A percentile compares a stretch with the other conserved stretches of the same genome.
Evolutionary conservation across 1,140 invertebrate genomes (phyloP).

Genomic region (Temnothorax longispinosus): DNA sequence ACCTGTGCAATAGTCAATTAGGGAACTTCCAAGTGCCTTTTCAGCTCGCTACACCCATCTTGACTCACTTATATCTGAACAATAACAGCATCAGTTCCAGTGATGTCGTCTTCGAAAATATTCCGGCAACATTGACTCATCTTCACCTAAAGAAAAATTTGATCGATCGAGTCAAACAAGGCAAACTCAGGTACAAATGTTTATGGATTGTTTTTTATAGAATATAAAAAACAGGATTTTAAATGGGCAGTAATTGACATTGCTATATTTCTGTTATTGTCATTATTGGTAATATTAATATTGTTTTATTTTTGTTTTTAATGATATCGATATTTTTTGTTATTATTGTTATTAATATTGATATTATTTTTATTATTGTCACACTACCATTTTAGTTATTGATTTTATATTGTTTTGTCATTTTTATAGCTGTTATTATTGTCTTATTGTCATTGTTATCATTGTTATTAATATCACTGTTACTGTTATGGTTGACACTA

Average conservation of each 20-base stretch:
- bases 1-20: slow-evolving; percentile 74
- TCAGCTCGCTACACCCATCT: slow-evolving; percentile 64
- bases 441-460: background rate
- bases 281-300: background rate
- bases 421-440: background rate
- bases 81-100: slow-evolving; percentile 76
- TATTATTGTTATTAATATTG: background rate
- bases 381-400: background rate
- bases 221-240: background rate
- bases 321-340: background rate
- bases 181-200: slow-evolving; percentile 25
- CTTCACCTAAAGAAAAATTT: slow-evolving; percentile 78
- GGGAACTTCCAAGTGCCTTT: slow-evolving; percentile 13
- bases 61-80: slow-evolving; percentile 77
- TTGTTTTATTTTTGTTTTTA: no score
- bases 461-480: background rate
- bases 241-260: background rate
- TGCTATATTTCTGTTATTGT: background rate
- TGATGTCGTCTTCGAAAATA: slow-evolving; percentile 66
- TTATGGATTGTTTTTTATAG: background rate
- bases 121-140: slow-evolving; percentile 73
- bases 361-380: background rate
- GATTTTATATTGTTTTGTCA: background rate
- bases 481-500: background rate
- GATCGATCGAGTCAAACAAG: slow-evolving; percentile 65